Evolutionary conservation across 2,113 vertebrate species (phyloP), one percentile per base, ranked within the genome.

Genomic region (Malurus melanocephalus): DNA sequence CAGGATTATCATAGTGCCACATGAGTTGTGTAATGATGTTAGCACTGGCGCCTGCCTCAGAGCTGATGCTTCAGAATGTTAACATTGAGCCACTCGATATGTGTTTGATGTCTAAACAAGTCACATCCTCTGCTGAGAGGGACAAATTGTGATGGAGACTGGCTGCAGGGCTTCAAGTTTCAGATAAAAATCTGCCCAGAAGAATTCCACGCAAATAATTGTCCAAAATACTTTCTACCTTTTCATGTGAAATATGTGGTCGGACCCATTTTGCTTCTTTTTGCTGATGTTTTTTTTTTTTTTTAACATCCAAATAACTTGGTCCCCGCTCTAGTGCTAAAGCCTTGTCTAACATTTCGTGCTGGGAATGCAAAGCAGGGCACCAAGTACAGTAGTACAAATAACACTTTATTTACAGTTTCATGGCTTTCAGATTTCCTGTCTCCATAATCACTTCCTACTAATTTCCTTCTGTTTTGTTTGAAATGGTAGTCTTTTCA

Each of bases 281-380:
- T 38, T 38, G 38, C 38, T 35, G 13, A 35, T 28, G 11, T 0
- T 10, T 42, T 33, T 38, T 10, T 42, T 33, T 38, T 73, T 78
- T 89, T 61, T 7, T 24, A 71, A 23, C 62, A 80, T 74, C 43
- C 66, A 94, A 35, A 87, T 57, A 85, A 87, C 52, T 89, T 94
- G n/a, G 61, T 95, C 93, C 38, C 55, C 66, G 62, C 77, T 85
- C 24, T 85, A 75, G 78, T 59, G 80, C 84, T 95, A 88, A 91
- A 93, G 88, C 48, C 93, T 96, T 95, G 80, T 88, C 92, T 96
- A 96, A 96, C 74, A 94, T 93, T 95, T 93, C 94, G 93, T 96
- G 95, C 83, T 85, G 92, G 52, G 94, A 96, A 95, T 96, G 92
- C 84, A 95, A 95, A 96, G 86, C 80, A 95, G 92, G 88, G 81